These are phyloP conservation scores for Atherinomorus stipes DNA, from an alignment of 2,113 vertebrate species.

Conservation along the genomic window DNA sequence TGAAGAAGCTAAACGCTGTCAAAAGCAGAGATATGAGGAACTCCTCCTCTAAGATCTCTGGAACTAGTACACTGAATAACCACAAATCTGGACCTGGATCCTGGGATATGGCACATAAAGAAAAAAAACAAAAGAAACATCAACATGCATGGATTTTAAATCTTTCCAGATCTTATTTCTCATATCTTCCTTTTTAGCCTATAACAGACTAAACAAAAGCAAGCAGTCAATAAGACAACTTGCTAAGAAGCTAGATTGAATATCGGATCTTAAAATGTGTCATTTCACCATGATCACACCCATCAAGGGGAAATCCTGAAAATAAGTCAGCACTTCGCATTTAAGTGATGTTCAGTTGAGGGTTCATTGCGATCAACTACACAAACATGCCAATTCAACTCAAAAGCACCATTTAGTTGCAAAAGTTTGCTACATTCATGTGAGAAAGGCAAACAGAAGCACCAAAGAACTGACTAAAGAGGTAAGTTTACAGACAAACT, in stretches of 20 bases:
- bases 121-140: conserved; percentile 1
- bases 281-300: neutral
- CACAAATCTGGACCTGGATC: conserved; percentile 43
- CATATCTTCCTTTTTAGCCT: neutral
- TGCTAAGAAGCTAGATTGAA: neutral
- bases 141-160: neutral
- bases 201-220: neutral
- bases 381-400: conserved; percentile 32
- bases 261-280: neutral
- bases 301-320: neutral
- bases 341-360: conserved; percentile 2
- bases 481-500: conserved; percentile 15
- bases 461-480: conserved; percentile 21
- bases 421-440: conserved; percentile 54
- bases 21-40: conserved; percentile 63
- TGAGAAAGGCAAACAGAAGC: conserved; percentile 43
- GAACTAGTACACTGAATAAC: conserved; percentile 29
- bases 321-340: conserved; percentile 4
- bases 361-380: neutral
- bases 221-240: neutral
- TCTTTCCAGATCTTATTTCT: conserved; percentile 1
- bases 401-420: conserved; percentile 43
- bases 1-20: conserved; percentile 56
- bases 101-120: conserved; percentile 65
- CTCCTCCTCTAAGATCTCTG: conserved; percentile 55